These are phyloP conservation scores for Nasonia oneida DNA, from an alignment of 2,888 invertebrate genomes.

Conservation along the genomic window DNA sequence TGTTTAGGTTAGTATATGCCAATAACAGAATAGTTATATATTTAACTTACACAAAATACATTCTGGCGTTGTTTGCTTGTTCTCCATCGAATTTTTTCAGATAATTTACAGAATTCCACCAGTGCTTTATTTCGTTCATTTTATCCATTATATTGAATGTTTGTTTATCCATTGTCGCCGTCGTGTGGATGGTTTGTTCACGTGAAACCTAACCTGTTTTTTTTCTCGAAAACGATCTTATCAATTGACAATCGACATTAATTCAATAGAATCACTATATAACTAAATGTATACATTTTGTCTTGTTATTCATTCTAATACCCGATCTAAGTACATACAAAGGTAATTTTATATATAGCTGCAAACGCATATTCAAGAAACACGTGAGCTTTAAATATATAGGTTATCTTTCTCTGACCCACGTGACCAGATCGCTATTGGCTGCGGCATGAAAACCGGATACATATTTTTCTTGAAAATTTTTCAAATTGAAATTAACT, in stretches of 20 bases:
- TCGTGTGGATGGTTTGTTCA: neutral
- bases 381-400: too few relatives aligned
- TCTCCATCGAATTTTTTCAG: slow-evolving; percentile 51
- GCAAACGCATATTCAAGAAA: too few relatives aligned
- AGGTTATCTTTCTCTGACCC: too few relatives aligned
- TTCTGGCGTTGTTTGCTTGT: slow-evolving; percentile 53
- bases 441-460: too few relatives aligned
- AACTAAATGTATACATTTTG: neutral
- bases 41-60: slow-evolving; percentile 68
- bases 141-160: slow-evolving; percentile 3
- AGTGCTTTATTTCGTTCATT: slow-evolving; percentile 59
- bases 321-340: neutral
- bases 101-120: slow-evolving; percentile 47
- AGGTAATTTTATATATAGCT: too few relatives aligned
- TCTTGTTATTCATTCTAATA: neutral
- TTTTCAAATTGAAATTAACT: neutral
- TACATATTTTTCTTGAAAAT: too few relatives aligned
- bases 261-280: neutral
- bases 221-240: neutral
- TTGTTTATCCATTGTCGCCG: neutral
- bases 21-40: neutral
- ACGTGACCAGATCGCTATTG: too few relatives aligned
- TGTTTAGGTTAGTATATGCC: neutral
- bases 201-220: neutral
- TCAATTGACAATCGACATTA: neutral